Evolutionary conservation across 2,113 vertebrate genomes (phyloP), one percentile per base, ranked within the genome.

Genomic region (Willisornis vidua): DNA sequence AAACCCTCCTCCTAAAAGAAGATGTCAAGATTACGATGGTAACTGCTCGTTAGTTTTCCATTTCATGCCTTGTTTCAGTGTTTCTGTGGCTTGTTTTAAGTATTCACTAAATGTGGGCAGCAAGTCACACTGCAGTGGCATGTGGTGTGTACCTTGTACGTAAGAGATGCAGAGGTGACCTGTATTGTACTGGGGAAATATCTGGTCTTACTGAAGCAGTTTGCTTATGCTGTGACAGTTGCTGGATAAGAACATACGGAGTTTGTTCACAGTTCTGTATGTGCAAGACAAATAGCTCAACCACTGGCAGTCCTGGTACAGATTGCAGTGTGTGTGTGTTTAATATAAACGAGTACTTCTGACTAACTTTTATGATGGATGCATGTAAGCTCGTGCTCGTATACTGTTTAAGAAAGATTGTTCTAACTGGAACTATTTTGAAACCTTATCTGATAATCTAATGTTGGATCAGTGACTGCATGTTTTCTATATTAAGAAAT

Each of bases 21-120:
- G 99, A 81, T 99, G 99, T 98, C 98, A 99, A 85, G 99, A 99
- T 97, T 99, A 99, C 35, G 99, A 99, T 73, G 99, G 99, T 99
- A 98, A 97, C 33, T 72, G 28, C 29, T 90, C 10, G 16, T 31
- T 78, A 37, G 57, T 62, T 76, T 74, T 29, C 35, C 3, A 16
- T 68, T 68, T 72, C 6, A 4, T 68, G 45, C 19, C 24, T 71
- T 33, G 45, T 51, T 65, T 72, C 45, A 46, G 0, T 55, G 37
- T 79, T 65, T 78, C 28, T 86, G 39, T 85, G 29, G 14, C 17
- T 52, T 31, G 49, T n/a, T 78, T 37, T 14, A 26, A 26, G 6
- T 58, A 2, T 46, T 92, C 17, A 3, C 24, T 82, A 19, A 70
- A 58, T 20, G 35, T 51, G 51, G 57, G 62, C 87, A 88, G 54